A percentile compares a stretch with the other conserved stretches of the same genome.
phyloP scores from a whole-genome alignment of 2,797 vertebrate genomes.

The Choloepus didactylus region DNA sequence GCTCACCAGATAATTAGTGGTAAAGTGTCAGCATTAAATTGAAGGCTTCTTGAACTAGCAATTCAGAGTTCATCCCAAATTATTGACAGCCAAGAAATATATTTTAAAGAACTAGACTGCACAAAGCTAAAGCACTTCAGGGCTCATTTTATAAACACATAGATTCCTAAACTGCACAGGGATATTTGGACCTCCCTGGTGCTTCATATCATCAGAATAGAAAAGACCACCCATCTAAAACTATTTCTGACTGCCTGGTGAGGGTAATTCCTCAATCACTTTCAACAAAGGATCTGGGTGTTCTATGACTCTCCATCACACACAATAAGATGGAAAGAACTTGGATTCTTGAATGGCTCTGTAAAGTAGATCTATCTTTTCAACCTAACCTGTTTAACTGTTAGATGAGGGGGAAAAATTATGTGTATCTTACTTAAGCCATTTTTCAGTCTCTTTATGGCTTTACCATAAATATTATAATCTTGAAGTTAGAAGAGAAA shows the following conservation, averaged over 20 bases:
- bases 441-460: conserved; percentile 2
- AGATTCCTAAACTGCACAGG: background rate
- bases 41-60: conserved; percentile 19
- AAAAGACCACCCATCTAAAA: background rate
- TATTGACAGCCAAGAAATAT: background rate
- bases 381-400: background rate
- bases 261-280: background rate
- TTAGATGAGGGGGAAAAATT: background rate
- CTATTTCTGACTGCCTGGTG: background rate
- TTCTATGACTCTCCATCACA: background rate
- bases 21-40: background rate
- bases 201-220: background rate
- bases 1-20: conserved; percentile 17
- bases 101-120: background rate
- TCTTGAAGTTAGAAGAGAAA: background rate
- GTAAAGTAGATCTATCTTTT: background rate
- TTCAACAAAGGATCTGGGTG: background rate
- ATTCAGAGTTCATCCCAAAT: conserved; percentile 27
- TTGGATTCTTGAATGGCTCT: background rate
- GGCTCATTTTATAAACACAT: background rate
- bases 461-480: conserved; percentile 30
- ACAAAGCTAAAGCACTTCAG: background rate
- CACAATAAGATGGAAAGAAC: background rate
- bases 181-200: background rate
- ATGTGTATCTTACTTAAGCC: background rate